Conservation (phyloP, 2,113 vertebrate species). For the Gobio gobio region DNA sequence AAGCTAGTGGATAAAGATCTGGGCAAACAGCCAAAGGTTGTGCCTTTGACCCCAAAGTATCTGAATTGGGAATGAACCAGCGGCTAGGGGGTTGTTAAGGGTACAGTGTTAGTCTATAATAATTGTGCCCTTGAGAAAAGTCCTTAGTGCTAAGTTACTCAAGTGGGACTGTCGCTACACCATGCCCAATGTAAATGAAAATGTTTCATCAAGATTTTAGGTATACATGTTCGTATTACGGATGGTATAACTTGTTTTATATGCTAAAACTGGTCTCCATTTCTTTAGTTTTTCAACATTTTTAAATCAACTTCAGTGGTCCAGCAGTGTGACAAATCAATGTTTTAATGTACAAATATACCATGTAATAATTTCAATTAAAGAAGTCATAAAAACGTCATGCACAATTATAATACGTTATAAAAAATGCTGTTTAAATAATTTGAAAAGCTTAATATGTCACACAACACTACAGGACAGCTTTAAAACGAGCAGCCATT, state of each 20-base stretch:
- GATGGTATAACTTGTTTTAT: background rate
- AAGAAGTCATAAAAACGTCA: background rate
- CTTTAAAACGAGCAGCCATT: background rate
- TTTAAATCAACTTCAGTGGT: background rate
- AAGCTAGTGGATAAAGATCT: constrained; percentile 4
- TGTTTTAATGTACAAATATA: background rate
- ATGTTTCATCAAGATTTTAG: background rate
- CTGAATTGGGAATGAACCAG: constrained; percentile 21
- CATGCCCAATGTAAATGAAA: background rate
- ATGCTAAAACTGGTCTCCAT: background rate
- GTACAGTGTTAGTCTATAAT: background rate
- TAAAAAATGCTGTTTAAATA: background rate
- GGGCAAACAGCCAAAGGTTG: background rate
- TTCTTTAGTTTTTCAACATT: background rate
- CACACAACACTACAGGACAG: background rate
- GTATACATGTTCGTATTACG: background rate
- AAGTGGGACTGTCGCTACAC: background rate
- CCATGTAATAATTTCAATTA: background rate
- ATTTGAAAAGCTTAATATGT: background rate
- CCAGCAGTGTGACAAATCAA: background rate
- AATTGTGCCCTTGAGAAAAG: constrained; percentile 16
- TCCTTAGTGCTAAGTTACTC: background rate
- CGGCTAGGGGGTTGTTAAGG: background rate
- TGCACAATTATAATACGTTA: background rate
- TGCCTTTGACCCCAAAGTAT: background rate